These are phyloP conservation scores for Drosophila kepulauana DNA, from an alignment of 1,140 invertebrate genomes.

Conservation along the genomic window DNA sequence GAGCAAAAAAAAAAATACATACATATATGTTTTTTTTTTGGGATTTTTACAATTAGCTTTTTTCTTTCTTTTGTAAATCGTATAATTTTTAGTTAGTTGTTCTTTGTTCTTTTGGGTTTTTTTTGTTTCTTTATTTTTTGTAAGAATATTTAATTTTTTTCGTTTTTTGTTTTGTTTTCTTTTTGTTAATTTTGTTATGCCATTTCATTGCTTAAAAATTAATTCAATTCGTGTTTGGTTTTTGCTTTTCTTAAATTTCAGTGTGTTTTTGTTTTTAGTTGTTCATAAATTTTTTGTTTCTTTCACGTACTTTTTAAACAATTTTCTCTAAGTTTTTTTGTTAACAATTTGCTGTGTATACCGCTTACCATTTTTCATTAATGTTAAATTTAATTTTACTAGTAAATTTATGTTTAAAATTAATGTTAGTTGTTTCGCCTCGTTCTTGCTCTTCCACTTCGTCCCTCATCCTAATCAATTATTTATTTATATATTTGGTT, in stretches of 20 bases:
- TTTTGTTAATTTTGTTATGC: constrained; percentile 37
- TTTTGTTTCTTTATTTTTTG: constrained; percentile 12
- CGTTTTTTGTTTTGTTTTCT: constrained; percentile 23
- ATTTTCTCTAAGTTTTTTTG: constrained; percentile 52
- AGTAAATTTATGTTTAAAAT: constrained; percentile 76
- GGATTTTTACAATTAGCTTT: constrained; percentile 59
- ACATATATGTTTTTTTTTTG: background rate
- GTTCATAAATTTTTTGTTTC: constrained; percentile 16
- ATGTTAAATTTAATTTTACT: constrained; percentile 72
- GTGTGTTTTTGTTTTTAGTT: constrained; percentile 15
- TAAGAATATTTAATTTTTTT: constrained; percentile 41
- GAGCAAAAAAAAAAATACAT: constrained; percentile 52
- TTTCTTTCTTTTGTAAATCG: constrained; percentile 61
- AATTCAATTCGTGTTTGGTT: constrained; percentile 69
- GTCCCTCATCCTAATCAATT: constrained; percentile 7
- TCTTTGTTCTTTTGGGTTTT: background rate
- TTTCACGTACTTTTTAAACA: constrained; percentile 50
- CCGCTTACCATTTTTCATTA: constrained; percentile 56
- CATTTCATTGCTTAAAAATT: constrained; percentile 60
- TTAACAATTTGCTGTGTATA: constrained; percentile 69
- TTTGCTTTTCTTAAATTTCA: constrained; percentile 12
- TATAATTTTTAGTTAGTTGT: constrained; percentile 66
- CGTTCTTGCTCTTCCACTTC: background rate
- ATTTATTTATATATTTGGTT: constrained; percentile 21
- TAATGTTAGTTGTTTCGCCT: constrained; percentile 66